Percentiles rank a stretch among this genome's conserved stretches.
phyloP scores from a whole-genome alignment of 2,797 vertebrate species.

The Mus minutoides region DNA sequence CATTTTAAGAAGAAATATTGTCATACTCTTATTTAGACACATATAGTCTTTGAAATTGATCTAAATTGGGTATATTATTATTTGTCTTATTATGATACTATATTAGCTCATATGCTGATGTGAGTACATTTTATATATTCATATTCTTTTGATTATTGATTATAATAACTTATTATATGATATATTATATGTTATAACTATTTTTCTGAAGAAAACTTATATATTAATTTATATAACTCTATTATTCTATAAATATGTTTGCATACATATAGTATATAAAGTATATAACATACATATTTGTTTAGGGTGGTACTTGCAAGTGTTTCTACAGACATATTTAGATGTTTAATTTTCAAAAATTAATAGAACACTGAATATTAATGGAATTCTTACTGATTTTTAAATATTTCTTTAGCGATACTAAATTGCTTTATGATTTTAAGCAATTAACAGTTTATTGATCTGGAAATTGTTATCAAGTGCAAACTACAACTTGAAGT shows the following conservation, averaged over 20 bases:
- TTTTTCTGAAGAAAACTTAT: background rate
- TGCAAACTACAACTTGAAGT: background rate
- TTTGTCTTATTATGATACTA: background rate
- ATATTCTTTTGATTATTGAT: background rate
- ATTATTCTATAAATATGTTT: background rate
- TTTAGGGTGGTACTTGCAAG: background rate
- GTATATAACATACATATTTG: background rate
- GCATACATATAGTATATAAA: background rate
- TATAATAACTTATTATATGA: background rate
- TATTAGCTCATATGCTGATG: background rate
- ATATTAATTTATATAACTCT: background rate
- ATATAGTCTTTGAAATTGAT: background rate
- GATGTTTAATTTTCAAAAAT: background rate
- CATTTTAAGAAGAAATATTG: background rate
- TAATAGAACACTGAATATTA: background rate
- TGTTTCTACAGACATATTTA: background rate
- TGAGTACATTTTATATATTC: background rate
- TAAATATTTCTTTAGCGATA: background rate
- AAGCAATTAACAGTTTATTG: background rate
- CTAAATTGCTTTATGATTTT: background rate
- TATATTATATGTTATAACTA: background rate
- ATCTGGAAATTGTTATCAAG: conserved; percentile 4
- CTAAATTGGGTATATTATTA: background rate
- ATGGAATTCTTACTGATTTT: background rate
- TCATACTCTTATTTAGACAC: background rate